Evolutionary conservation across 2,113 vertebrate species (phyloP), one percentile per base, ranked within the genome.

Genomic region (Ptilorrhoa leucosticta): DNA sequence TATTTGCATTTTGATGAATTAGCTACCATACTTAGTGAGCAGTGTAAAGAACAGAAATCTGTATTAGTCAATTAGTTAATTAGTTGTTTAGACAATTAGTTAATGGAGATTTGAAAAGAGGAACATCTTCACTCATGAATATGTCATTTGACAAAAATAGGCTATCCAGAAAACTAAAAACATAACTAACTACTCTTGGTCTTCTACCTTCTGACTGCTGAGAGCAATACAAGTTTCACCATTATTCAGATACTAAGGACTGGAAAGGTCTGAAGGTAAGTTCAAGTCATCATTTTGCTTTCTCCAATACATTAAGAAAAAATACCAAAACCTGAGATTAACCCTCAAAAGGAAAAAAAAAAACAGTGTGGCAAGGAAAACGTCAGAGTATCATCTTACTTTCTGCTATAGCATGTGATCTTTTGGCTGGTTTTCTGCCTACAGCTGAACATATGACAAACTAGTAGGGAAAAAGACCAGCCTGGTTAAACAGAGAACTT

Each of bases 81-180:
- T 48, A 48, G 7, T 72, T 80, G 50, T 57, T 93, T 81, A 83
- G 69, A 84, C 56, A 71, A 71, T 68, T 33, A 50, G 71, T 64
- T 91, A 70, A 69, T 82, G 47, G 23, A 82, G 17, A 89, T 64
- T 72, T 84, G 23, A 89, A 91, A 96, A 96, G 87, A 94, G 80
- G 83, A 94, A 92, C 77, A 81, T 66, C 58, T 70, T 89, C 20
- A 68, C 33, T 16, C 44, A 20, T 75, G 8, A 66, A 8, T 66
- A 51, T 10, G 15, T 91, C 69, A 94, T 60, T 84, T 87, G 57
- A 91, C 69, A 96, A 87, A 80, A 87, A 70, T 13, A 44, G 77
- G 64, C 53, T 92, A 79, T 47, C 89, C 80, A 76, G 69, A 84
- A 92, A 93, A 91, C 37, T 76, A 93, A 96, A 79, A 95, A 79